Base-by-base conservation (phyloP, 2,888 invertebrate species). In the Mythimna loreyi region DNA sequence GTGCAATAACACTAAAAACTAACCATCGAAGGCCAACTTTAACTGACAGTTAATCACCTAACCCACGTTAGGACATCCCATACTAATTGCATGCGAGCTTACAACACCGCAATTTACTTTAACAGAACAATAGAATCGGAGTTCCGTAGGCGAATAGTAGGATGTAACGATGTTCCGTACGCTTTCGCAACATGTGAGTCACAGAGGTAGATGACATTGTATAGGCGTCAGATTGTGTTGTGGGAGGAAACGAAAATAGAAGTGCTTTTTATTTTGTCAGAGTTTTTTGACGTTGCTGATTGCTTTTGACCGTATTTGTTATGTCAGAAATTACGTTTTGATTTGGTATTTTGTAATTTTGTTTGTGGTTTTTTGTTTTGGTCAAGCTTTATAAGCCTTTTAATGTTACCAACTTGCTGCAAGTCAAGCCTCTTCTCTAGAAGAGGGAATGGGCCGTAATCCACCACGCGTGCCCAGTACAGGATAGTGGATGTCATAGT, bases 121-220 rank as follows among this genome's bases (percentile, higher is more conserved):
- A 21, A 55, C 55, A 81, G 66, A 77, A 81, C 82, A 82, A 82
- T 82, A 68, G 72, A 58, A 65, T 64, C 69, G 8, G 67, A 67
- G 83, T 74, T 75, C 82, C 83, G 82, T 83, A 76, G 82, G 83
- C 66, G 78, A 70, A 60, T 23, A 43, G 81, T 81, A 78, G 83
- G 81, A 74, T 49, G 78, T 8, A n/a, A 57, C 65, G 71, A 59
- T 69, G 83, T 76, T 75, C 82, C 76, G 74, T 40, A 67, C n/a
- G n/a, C 25, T 79, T 79, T 68, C 66, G 72, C n/a, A 66, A 78
- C 47, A 4, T 9, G 53, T 63, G 74, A 74, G 40, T 68, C 72
- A 64, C 7, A 36, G 28, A 81, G 81, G 81, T 81, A 53, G 45
- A 61, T 73, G 69, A 78, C 66, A 62, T 66, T 33, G 78, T 61